Percentiles rank a stretch among this genome's conserved stretches.
Conservation (phyloP, 2,113 vertebrate species). For the Arothron firmamentum region DNA sequence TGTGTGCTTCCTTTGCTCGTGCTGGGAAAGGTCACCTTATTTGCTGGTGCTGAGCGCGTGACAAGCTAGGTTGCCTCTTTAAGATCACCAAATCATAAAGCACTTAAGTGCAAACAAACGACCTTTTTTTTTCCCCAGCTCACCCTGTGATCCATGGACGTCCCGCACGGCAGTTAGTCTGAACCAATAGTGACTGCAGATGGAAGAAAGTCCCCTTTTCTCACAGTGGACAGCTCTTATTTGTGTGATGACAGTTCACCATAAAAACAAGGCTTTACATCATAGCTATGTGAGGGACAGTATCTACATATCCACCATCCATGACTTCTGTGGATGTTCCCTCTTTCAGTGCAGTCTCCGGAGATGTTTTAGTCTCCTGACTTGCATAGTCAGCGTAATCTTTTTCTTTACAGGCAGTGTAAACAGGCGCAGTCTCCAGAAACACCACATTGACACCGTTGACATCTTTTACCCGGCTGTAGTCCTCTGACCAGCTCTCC, state of each 20-base stretch:
- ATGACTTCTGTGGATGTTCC: conserved; percentile 4
- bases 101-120: no score
- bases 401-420: conserved; percentile 12
- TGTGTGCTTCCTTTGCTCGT: no score
- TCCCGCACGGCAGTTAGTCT: no score
- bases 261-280: conserved; percentile 15
- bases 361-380: conserved; percentile 10
- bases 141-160: no score
- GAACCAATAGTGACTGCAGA: no score
- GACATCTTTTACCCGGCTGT: conserved; percentile 81
- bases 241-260: neutral
- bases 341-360: neutral
- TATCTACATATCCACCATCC: conserved; percentile 50
- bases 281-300: conserved; percentile 1
- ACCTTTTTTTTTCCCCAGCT: no score
- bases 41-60: no score
- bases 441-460: conserved; percentile 70
- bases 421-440: conserved; percentile 54
- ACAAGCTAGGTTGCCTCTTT: no score
- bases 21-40: no score
- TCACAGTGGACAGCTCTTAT: no score
- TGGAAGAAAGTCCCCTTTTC: no score
- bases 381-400: conserved; percentile 3
- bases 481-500: conserved; percentile 65
- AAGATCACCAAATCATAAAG: no score